Conservation (phyloP, 2,113 vertebrate genomes). For the Scatophagus argus region DNA sequence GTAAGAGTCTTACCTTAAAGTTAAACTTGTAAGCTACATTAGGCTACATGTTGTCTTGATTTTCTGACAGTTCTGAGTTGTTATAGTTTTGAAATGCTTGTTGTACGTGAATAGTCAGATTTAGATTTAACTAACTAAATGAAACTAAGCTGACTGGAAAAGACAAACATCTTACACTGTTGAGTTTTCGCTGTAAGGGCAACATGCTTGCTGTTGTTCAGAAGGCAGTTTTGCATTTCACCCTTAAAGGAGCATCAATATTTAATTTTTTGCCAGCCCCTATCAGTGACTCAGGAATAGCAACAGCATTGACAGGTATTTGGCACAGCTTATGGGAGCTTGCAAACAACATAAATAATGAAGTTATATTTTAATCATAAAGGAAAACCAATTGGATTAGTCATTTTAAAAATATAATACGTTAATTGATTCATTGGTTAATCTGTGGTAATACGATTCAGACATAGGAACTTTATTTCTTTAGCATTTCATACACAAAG, state of each 20-base stretch:
- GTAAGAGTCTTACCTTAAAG: slow-evolving; percentile 70
- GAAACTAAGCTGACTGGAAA: neutral
- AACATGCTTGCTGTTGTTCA: neutral
- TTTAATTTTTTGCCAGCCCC: slow-evolving; percentile 45
- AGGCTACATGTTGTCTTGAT: neutral
- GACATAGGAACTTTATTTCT: neutral
- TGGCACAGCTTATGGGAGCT: slow-evolving; percentile 25
- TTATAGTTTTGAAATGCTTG: neutral
- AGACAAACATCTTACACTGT: neutral
- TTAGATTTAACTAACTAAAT: neutral
- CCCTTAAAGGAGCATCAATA: slow-evolving; percentile 55
- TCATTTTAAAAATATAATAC: neutral
- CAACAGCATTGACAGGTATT: slow-evolving; percentile 35
- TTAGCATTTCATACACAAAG: neutral
- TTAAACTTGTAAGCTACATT: neutral
- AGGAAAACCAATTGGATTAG: neutral
- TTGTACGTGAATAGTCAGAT: neutral
- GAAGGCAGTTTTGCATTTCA: slow-evolving; percentile 49
- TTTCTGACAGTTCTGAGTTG: neutral
- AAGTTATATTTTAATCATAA: slow-evolving; percentile 18
- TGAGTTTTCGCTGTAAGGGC: slow-evolving; percentile 16
- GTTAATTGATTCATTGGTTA: neutral
- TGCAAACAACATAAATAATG: slow-evolving; percentile 32
- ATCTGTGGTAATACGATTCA: neutral
- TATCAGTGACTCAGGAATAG: slow-evolving; percentile 37